Base-by-base conservation (phyloP, 1,140 invertebrate genomes). In the Bombyx mandarina region DNA sequence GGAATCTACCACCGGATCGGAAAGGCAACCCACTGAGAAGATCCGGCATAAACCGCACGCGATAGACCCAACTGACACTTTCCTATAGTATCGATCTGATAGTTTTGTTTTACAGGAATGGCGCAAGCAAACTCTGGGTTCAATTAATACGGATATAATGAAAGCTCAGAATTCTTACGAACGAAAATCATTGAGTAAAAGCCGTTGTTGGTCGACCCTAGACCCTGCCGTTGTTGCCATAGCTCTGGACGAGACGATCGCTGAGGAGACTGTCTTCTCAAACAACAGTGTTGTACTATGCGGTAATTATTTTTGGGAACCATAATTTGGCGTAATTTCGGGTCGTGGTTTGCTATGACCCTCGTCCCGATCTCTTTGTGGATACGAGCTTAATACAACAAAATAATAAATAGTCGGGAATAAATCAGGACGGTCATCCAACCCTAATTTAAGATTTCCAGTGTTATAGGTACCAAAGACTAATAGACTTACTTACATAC, bases 191-290 rank as follows among this genome's bases (percentile, higher is more conserved):
- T 46, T 79, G 22, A 43, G 42, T 7, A 9, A 52, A 6, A 35
- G 45, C 3, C 18, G 47, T 4, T 7, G 50, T 3, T 79, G 76
- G 76, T 18, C 45, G 3, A 18, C 67, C 1, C 45, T 82, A 43
- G 81, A 84, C 48, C 75, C 78, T 0, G 67, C 67, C 0, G 77
- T 71, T 1, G 70, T 76, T 60, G 71, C 73, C 0, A 60, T 77
- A 2, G 69, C 62, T 0, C 54, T 80, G 6, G 51, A 74, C 7
- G 56, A 66, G 1, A 49, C 45, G 6, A 2, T 81, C 1, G 62
- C 79, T 12, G 59, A 64, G 9, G 73, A 82, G 3, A 54, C 51
- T 1, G 71, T 53, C 42, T 62, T 65, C 55, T 61, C 71, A 2
- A 60, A 66, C 5, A 72, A 75, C 49, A 60, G 58, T 47, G 75